phyloP scores from a whole-genome alignment of 2,113 vertebrate genomes.

The Uria lomvia region DNA sequence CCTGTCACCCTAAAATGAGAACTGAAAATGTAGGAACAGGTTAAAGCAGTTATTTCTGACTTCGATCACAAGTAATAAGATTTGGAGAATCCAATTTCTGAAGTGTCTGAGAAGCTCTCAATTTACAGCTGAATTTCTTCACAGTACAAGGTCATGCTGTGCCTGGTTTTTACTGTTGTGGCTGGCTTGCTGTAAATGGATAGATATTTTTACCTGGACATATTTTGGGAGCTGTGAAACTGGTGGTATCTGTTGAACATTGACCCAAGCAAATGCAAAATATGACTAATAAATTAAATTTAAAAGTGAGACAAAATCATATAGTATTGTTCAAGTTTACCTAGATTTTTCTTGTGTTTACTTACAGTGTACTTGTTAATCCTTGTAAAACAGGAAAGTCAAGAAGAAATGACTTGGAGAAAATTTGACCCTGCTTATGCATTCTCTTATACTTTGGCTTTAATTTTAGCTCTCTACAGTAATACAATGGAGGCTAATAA shows the following conservation, averaged over 20 bases:
- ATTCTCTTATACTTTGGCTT: not conserved
- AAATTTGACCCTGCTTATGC: not conserved
- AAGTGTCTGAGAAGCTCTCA: not conserved
- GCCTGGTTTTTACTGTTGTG: not conserved
- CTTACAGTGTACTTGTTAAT: not conserved
- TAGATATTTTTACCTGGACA: not conserved
- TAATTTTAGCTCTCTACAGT: not conserved
- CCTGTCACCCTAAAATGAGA: not conserved
- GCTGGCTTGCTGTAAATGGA: not conserved
- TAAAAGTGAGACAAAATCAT: not conserved
- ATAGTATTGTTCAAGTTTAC: not conserved
- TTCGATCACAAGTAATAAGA: not conserved
- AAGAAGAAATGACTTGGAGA: not conserved
- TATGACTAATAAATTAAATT: not conserved
- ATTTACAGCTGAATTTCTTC: not conserved
- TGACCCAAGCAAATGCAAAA: not conserved
- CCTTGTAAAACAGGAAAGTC: not conserved
- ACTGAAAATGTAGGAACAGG: not conserved
- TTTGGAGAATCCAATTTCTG: not conserved
- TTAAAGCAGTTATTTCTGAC: not conserved
- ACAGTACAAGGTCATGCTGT: not conserved
- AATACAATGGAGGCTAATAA: constrained; percentile 13
- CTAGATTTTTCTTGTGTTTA: not conserved
- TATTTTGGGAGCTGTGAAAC: not conserved
- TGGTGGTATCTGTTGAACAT: not conserved